Evolutionary conservation across 1,140 invertebrate species (phyloP).

Genomic region (Zaprionus africanus): DNA sequence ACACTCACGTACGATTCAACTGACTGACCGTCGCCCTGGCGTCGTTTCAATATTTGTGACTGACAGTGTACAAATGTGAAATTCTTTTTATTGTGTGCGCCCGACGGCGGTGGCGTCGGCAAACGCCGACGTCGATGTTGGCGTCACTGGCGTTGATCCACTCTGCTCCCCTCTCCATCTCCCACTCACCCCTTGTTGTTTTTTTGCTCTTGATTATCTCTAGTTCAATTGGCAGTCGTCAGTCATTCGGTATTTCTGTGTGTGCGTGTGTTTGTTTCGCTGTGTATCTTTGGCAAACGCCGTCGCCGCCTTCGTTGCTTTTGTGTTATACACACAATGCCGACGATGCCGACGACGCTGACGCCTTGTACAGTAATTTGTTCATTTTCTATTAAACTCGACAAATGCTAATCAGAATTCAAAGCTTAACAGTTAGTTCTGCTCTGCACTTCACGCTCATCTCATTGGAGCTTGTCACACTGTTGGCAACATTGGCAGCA

Average conservation of each 20-base stretch:
- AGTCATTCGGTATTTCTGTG: constrained; percentile 27
- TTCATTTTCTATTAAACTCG: constrained; percentile 30
- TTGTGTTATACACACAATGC: constrained; percentile 42
- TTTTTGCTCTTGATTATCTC: constrained; percentile 79
- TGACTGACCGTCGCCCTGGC: constrained; percentile 8
- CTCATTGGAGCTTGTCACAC: no score
- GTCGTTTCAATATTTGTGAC: constrained; percentile 76
- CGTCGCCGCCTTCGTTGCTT: constrained; percentile 23
- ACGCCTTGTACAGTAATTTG: constrained; percentile 20
- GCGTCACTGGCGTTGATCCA: constrained; percentile 54
- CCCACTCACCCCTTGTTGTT: neutral
- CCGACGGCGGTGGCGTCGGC: no score
- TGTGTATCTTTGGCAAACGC: constrained; percentile 52
- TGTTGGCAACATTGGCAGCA: no score
- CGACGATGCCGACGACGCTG: neutral
- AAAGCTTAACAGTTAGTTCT: constrained; percentile 5
- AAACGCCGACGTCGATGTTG: constrained; percentile 29
- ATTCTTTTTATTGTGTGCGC: constrained; percentile 74
- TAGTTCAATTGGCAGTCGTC: constrained; percentile 76
- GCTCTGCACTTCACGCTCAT: neutral
- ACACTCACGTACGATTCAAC: constrained; percentile 1
- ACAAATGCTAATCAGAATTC: constrained; percentile 32
- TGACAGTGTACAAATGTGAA: constrained; percentile 79
- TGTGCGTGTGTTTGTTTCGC: constrained; percentile 43
- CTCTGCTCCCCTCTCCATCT: neutral